Evolutionary conservation across 2,113 vertebrate genomes (phyloP).

Genomic region (Takifugu bimaculatus): DNA sequence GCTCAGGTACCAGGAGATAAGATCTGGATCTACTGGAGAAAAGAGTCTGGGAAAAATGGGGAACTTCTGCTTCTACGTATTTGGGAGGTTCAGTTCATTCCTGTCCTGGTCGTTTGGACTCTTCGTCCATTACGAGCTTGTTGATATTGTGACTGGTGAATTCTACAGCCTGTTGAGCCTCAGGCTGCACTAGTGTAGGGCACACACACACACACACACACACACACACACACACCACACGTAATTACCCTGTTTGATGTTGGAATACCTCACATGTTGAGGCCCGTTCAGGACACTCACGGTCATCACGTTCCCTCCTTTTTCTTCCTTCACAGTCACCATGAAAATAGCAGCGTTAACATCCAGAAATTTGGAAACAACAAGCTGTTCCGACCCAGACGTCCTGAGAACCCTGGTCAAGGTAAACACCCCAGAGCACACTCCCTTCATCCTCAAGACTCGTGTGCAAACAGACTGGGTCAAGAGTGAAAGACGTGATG

Average conservation of each 20-base stretch:
- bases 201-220: not conserved
- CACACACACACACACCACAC: conserved; percentile 1
- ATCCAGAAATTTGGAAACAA: conserved; percentile 63
- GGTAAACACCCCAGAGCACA: conserved; percentile 39
- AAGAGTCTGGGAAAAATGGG: too few relatives aligned
- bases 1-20: too few relatives aligned
- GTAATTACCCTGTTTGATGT: not conserved
- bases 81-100: too few relatives aligned
- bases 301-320: not conserved
- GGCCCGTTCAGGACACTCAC: not conserved
- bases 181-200: not conserved
- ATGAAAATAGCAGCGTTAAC: conserved; percentile 73
- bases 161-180: not conserved
- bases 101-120: too few relatives aligned
- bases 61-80: too few relatives aligned
- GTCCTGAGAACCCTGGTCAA: conserved; percentile 44
- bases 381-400: conserved; percentile 58
- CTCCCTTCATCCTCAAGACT: not conserved
- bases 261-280: not conserved
- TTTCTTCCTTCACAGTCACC: conserved; percentile 26
- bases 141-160: too few relatives aligned
- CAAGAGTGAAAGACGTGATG: too few relatives aligned
- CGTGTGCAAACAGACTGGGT: too few relatives aligned
- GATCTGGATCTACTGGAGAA: too few relatives aligned
- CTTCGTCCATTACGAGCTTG: too few relatives aligned